Base-by-base conservation (phyloP, 2,113 vertebrate species). In the Chlamydotis undulata region DNA sequence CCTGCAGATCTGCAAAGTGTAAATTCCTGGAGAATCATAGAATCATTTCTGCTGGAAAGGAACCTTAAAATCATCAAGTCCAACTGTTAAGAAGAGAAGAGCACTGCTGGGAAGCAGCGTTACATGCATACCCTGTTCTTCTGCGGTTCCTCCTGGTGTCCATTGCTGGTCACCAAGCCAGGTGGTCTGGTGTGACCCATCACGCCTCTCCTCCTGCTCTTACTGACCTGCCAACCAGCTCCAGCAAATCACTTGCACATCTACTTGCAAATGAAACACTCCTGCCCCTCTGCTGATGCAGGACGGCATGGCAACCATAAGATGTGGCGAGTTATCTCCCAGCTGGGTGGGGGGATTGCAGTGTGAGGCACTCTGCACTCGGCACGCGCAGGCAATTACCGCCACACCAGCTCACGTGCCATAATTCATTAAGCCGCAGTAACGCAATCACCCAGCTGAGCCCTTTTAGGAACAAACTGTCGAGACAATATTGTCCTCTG, bases 391-490 rank as follows among this genome's bases (percentile, higher is more conserved):
- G 87, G 52, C 92, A 68, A 53, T 76, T n/a, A 28, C 4, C 0
- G 0, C 49, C 0, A 1, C 37, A 43, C 57, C 24, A 0, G 12
- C 59, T 61, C 13, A 8, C 1, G 7, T 5, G 43, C 50, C 0
- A 1, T 64, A 56, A 87, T 73, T 87, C 90, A 91, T 83, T 35
- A 79, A 86, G 52, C 73, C 0, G 0, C 2, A 24, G 49, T 84
- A 93, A 96, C 12, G 1, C 84, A 81, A 78, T 89, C 95, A 68
- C 81, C 61, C 90, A 83, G 78, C 90, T 90, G 94, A 91, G 85
- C 63, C 88, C 69, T 80, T 88, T 63, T 41, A 65, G 89, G 89
- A 94, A 53, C 78, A 76, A 94, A 69, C 82, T 3, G 1, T 61
- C 0, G 0, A 82, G 39, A 10, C n/a, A 55, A 23, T 19, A 67